Percentiles rank a stretch among this genome's conserved stretches.
Conservation (phyloP, 2,797 vertebrate species). For the Crocidura indochinensis region DNA sequence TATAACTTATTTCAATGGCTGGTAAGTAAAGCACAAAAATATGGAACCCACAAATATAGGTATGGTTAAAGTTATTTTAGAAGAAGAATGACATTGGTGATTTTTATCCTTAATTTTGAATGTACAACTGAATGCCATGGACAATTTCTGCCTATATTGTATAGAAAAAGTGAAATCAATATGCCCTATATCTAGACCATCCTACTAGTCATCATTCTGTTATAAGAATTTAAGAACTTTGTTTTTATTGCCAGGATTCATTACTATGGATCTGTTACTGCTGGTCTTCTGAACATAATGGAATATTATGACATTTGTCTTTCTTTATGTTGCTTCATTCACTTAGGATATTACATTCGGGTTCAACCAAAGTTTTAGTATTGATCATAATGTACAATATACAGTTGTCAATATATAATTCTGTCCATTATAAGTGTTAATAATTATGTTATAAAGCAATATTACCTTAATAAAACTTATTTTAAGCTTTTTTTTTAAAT, state of each 20-base stretch:
- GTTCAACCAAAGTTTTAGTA: not conserved
- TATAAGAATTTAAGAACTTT: not conserved
- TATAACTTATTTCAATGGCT: not conserved
- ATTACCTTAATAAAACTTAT: not conserved
- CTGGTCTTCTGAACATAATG: not conserved
- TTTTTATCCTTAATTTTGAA: conserved; percentile 4
- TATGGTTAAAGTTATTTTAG: not conserved
- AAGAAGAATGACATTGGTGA: not conserved
- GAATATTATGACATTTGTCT: not conserved
- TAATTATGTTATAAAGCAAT: not conserved
- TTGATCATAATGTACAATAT: not conserved
- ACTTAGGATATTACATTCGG: not conserved
- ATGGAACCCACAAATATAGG: not conserved
- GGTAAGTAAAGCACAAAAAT: not conserved
- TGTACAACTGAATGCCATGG: not conserved
- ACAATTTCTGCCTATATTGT: not conserved
- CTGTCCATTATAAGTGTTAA: not conserved
- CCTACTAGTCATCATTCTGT: not conserved
- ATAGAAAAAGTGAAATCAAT: not conserved
- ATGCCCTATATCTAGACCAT: too few relatives aligned
- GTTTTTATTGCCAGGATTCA: not conserved
- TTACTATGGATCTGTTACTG: not conserved
- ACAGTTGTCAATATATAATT: not conserved
- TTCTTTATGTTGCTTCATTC: not conserved
- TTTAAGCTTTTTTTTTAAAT: too few relatives aligned